Conservation (phyloP, 2,888 invertebrate species). For the Scrobipalpa costella region DNA sequence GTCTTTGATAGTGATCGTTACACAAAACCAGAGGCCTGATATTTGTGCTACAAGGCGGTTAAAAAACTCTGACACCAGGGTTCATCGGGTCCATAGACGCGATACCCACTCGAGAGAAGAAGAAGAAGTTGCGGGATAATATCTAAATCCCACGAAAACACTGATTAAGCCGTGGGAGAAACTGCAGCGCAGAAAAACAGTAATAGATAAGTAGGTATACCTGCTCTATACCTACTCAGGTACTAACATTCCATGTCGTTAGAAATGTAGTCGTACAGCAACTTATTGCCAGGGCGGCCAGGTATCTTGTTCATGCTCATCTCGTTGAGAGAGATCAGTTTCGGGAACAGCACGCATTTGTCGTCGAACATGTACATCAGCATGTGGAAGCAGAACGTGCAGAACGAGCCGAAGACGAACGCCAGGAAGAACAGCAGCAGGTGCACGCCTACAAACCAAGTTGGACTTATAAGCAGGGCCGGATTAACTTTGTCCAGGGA, state of each 20-base stretch:
- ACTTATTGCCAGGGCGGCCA: background rate
- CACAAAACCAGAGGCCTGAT: no score
- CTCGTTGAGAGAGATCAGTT: slow-evolving; percentile 56
- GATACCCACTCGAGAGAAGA: no score
- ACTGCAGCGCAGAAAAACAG: no score
- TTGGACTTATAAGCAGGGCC: no score
- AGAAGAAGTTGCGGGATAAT: no score
- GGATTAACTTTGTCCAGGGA: no score
- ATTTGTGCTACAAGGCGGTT: no score
- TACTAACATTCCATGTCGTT: background rate
- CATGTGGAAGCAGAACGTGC: slow-evolving; percentile 74
- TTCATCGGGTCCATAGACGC: no score
- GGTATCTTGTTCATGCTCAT: background rate
- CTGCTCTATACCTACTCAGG: background rate
- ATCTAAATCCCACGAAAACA: no score
- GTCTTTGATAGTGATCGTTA: no score
- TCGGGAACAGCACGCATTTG: slow-evolving; percentile 71
- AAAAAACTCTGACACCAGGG: no score
- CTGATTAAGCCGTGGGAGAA: no score
- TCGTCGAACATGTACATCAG: slow-evolving; percentile 74
- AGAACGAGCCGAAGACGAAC: slow-evolving; percentile 72
- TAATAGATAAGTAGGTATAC: background rate
- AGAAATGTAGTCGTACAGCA: slow-evolving; percentile 12
- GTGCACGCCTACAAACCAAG: slow-evolving; percentile 72
- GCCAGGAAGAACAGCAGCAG: slow-evolving; percentile 69